Evolutionary conservation across 1,140 invertebrate genomes (phyloP), one percentile per base, ranked within the genome.

Genomic region (Ostrea edulis): DNA sequence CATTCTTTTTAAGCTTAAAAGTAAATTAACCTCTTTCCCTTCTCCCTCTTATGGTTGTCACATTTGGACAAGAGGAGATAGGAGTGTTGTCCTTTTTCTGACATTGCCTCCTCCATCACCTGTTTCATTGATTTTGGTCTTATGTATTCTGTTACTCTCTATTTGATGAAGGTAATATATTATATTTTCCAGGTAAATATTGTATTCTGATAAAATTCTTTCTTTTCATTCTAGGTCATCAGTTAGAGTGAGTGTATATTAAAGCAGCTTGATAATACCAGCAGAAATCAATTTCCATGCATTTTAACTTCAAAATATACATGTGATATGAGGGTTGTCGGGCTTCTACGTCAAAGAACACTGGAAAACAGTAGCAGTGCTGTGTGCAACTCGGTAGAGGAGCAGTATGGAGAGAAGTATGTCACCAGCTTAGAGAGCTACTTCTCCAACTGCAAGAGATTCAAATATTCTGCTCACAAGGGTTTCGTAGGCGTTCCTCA

Each of bases 321-420:
- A n/a, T 86, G 86, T 86, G 86, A 86, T n/a, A 20, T 71, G 20
- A 87, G 85, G 0, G 89, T 92, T 84, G 89, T 89, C 17, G 58
- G 62, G 12, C 54, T 84, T 55, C 52, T 90, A 62, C 7, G 89
- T 25, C 82, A 90, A 71, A 82, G 90, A 25, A 52, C 51, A 20
- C 84, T 90, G 1, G 90, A 89, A 35, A 90, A 91, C 84, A 88
- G 89, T 51, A 86, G 89, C 22, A 89, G 86, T 44, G 65, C 8
- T 8, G 7, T 71, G 7, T 8, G 65, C 5, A 71, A 71, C 5
- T 20, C 7, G 71, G 54, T 90, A 35, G 44, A 54, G 22, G 83
- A 90, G 51, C 51, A 77, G 29, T 86, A 90, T 62, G 58, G 84
- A 2, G 77, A 85, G 44, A n/a, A 3, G 2, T 86, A 82, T 25